Percentiles rank a stretch among this genome's conserved stretches.
These are phyloP conservation scores for Hetaerina titia DNA, from an alignment of 2,888 invertebrate species.

Conservation along the genomic window DNA sequence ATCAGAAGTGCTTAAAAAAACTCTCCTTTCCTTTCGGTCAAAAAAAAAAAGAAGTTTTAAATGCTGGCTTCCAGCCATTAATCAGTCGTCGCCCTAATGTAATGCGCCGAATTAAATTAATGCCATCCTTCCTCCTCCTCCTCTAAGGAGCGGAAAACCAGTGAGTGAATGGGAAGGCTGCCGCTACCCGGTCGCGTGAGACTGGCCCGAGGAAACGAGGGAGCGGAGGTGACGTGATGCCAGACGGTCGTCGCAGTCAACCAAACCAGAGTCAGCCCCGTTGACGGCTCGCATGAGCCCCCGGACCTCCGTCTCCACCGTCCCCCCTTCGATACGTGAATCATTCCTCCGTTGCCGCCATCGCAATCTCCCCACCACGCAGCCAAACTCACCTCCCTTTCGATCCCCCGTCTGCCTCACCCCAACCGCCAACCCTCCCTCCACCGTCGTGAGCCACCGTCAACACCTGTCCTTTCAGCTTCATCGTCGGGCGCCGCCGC, in stretches of 20 bases:
- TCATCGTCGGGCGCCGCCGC: neutral
- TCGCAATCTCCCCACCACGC: too few species aligned
- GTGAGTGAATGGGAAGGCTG: too few species aligned
- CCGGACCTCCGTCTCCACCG: neutral
- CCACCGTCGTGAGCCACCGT: neutral
- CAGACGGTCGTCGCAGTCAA: neutral
- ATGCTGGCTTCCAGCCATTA: neutral
- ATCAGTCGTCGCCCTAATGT: neutral
- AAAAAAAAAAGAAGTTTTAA: neutral
- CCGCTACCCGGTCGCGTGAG: neutral
- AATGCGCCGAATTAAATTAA: neutral
- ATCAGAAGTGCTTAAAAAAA: constrained; percentile 23
- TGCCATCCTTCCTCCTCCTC: neutral
- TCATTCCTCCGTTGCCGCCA: too few species aligned
- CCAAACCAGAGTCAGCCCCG: neutral
- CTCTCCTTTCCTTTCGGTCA: neutral
- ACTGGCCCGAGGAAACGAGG: neutral
- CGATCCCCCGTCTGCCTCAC: neutral
- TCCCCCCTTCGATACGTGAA: too few species aligned
- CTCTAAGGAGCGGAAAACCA: neutral
- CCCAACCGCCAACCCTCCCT: neutral
- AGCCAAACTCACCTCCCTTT: neutral
- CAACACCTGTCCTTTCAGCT: neutral
- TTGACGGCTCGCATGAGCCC: neutral
- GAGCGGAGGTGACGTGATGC: neutral